Evolutionary conservation across 2,888 invertebrate species (phyloP).

Genomic region (Sisyra terminalis): DNA sequence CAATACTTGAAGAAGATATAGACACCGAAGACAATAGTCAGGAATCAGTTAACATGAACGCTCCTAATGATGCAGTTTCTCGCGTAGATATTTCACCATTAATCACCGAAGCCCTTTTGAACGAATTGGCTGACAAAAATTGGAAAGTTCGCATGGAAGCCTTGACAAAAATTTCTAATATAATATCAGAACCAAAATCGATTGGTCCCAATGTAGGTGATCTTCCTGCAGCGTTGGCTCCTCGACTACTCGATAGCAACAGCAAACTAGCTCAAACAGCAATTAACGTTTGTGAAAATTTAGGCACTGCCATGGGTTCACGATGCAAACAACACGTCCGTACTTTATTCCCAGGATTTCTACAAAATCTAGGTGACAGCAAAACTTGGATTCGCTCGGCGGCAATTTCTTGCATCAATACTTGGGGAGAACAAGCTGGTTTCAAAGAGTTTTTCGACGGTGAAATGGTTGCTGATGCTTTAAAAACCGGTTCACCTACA

Average conservation of each 20-base stretch:
- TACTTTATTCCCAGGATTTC: constrained; percentile 68
- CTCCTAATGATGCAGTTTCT: constrained; percentile 54
- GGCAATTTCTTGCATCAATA: constrained; percentile 67
- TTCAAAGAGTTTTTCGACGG: constrained; percentile 70
- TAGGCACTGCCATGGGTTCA: constrained; percentile 71
- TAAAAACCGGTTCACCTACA: constrained; percentile 71
- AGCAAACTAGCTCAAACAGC: constrained; percentile 78
- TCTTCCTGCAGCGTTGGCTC: constrained; percentile 60
- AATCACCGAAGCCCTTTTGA: constrained; percentile 64
- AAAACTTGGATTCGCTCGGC: constrained; percentile 68
- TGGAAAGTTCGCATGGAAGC: constrained; percentile 83
- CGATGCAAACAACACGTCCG: constrained; percentile 64
- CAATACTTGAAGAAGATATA: constrained; percentile 27
- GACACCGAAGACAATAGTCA: constrained; percentile 15
- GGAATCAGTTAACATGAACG: constrained; percentile 31
- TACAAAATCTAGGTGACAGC: constrained; percentile 59
- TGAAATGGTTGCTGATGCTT: constrained; percentile 77
- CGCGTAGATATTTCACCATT: constrained; percentile 66
- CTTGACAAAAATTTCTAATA: constrained; percentile 49
- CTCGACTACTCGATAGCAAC: constrained; percentile 75
- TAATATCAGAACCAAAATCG: constrained; percentile 58
- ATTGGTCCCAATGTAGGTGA: constrained; percentile 76
- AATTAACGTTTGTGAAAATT: constrained; percentile 62
- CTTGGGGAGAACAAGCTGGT: constrained; percentile 71
- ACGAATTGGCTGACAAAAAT: constrained; percentile 74